A percentile compares a stretch with the other conserved stretches of the same genome.
Conservation (phyloP, 2,888 invertebrate species). For the Gryllus longicercus region DNA sequence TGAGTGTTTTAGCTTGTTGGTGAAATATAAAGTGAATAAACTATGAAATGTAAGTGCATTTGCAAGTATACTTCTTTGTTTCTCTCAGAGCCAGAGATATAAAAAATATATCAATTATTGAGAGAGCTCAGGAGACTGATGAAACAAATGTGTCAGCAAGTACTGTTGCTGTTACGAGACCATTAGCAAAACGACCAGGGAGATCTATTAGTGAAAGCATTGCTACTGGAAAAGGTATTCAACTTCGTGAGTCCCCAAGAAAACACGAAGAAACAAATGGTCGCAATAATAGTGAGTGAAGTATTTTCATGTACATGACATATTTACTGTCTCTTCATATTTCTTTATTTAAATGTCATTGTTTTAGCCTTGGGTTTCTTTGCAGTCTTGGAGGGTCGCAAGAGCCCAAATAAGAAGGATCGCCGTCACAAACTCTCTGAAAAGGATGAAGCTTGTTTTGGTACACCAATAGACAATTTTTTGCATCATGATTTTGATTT, state of each 20-base stretch:
- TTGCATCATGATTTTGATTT: conserved; percentile 84
- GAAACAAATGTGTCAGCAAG: conserved; percentile 45
- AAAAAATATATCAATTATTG: conserved; percentile 70
- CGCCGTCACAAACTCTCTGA: conserved; percentile 49
- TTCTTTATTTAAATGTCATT: no score
- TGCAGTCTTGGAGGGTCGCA: conserved; percentile 29
- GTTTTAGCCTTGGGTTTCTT: not conserved
- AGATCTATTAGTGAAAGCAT: conserved; percentile 49
- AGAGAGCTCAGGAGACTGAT: conserved; percentile 53
- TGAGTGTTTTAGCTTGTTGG: conserved; percentile 44
- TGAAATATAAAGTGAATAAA: conserved; percentile 3
- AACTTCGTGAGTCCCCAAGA: conserved; percentile 37
- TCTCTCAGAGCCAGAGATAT: conserved; percentile 60
- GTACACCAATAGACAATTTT: conserved; percentile 63
- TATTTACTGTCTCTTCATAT: no score
- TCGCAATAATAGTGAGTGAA: conserved; percentile 39
- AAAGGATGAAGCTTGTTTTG: conserved; percentile 74
- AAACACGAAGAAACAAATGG: conserved; percentile 40
- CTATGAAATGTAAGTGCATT: conserved; percentile 18
- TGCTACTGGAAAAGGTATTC: conserved; percentile 38
- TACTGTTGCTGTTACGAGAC: conserved; percentile 54
- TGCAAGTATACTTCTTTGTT: not conserved
- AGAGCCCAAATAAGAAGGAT: conserved; percentile 52
- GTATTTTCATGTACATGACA: not conserved
- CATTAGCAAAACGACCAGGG: conserved; percentile 54